phyloP scores from a whole-genome alignment of 2,888 invertebrate genomes.

The Mycalesis mineus region DNA sequence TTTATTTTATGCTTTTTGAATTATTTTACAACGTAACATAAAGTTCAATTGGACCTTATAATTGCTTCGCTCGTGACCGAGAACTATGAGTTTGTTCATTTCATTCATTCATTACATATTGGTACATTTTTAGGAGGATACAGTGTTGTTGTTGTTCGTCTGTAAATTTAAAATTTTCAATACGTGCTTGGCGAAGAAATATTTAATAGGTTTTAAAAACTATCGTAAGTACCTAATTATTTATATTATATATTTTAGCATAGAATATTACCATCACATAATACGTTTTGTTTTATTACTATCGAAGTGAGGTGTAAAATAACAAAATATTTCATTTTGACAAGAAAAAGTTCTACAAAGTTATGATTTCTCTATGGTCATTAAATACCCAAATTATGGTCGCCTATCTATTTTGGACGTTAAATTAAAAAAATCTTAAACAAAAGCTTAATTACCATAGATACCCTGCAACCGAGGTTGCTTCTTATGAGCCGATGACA shows the following conservation, averaged over 20 bases:
- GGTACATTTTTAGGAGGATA: too few species aligned
- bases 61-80: not conserved
- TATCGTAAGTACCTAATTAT: too few species aligned
- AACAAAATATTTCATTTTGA: too few species aligned
- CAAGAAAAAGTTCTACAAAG: not conserved
- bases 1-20: slow-evolving; percentile 56
- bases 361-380: not conserved
- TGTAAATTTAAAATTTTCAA: too few species aligned
- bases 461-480: slow-evolving; percentile 11
- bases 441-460: slow-evolving; percentile 28
- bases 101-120: too few species aligned
- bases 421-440: slow-evolving; percentile 23
- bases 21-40: slow-evolving; percentile 40
- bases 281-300: too few species aligned
- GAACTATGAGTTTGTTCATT: not conserved
- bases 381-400: not conserved
- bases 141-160: too few species aligned
- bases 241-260: too few species aligned
- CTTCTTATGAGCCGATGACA: slow-evolving; percentile 57
- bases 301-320: too few species aligned
- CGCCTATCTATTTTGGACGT: not conserved
- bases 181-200: too few species aligned
- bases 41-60: slow-evolving; percentile 25
- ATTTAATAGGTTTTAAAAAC: too few species aligned
- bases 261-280: too few species aligned